Base-by-base conservation (phyloP, 2,888 invertebrate genomes). In the Sisyra nigra region DNA sequence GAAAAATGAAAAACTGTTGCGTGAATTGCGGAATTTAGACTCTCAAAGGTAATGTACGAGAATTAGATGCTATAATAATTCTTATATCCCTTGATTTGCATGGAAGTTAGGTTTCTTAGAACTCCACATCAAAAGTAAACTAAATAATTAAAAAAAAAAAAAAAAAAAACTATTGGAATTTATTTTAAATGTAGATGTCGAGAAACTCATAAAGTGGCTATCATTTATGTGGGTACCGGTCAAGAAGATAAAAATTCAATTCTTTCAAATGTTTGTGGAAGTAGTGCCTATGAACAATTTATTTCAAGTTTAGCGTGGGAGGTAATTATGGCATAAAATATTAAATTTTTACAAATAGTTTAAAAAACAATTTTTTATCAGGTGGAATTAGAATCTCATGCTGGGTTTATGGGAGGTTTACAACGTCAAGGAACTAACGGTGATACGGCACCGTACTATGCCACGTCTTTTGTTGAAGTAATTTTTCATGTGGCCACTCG, bases 401-500 rank as follows among this genome's bases (percentile, higher is more conserved):
- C 86, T 41, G 96, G 96, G 1, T 97, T 97, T 64, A 68, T 87
- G 48, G 97, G 97, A 3, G 97, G 97, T 0, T 65, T 97, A 45
- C 84, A 89, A 32, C 76, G 84, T n/a, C 87, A 86, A 48, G 86
- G 86, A 35, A 80, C 84, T 15, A 84, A 83, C n/a, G 94, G 94
- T 1, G 77, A 83, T 38, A 89, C 89, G 14, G 92, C 96, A 6
- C 96, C 96, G 0, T 98, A 98, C 64, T 82, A 81, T 57, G 92
- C 96, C 24, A 89, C 89, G 4, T 88, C 93, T 42, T 91, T 91
- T 48, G 69, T 84, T 3, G 97, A 98, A 68, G 84, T 88, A 43
- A 78, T 99, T 51, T 98, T 93, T 66, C 98, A 98, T 65, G 97
- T 98, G 40, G 88, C 96, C 43, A 98, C 98, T 3, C 73, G 94